Evolutionary conservation across 2,888 invertebrate species (phyloP).

Genomic region (Sipha maydis): DNA sequence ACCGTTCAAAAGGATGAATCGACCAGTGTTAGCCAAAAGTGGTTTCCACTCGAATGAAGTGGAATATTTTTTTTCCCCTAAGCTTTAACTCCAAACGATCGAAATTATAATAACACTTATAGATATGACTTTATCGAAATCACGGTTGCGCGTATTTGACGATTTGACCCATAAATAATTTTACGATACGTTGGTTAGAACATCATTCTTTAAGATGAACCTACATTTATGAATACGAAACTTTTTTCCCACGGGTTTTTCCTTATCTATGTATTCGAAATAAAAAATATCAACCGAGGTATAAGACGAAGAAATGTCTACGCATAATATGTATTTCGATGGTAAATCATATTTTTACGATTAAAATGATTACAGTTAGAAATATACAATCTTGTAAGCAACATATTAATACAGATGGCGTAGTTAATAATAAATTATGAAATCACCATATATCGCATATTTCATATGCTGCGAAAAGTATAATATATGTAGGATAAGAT

Average conservation of each 20-base stretch:
- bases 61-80: neutral
- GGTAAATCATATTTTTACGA: neutral
- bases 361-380: neutral
- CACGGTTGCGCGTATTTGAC: neutral
- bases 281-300: neutral
- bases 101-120: neutral
- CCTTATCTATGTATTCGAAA: neutral
- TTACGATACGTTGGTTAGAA: neutral
- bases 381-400: neutral
- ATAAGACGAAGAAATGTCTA: neutral
- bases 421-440: neutral
- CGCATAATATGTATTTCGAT: neutral
- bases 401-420: neutral
- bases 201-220: no score
- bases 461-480: neutral
- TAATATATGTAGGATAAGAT: neutral
- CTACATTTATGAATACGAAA: neutral
- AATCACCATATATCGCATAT: neutral
- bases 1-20: slow-evolving; percentile 27
- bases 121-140: neutral
- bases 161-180: neutral
- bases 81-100: neutral
- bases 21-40: slow-evolving; percentile 31
- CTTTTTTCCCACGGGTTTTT: neutral
- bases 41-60: slow-evolving; percentile 16